Evolutionary conservation across 2,797 vertebrate genomes (phyloP).

Genomic region (Coilia nasus): DNA sequence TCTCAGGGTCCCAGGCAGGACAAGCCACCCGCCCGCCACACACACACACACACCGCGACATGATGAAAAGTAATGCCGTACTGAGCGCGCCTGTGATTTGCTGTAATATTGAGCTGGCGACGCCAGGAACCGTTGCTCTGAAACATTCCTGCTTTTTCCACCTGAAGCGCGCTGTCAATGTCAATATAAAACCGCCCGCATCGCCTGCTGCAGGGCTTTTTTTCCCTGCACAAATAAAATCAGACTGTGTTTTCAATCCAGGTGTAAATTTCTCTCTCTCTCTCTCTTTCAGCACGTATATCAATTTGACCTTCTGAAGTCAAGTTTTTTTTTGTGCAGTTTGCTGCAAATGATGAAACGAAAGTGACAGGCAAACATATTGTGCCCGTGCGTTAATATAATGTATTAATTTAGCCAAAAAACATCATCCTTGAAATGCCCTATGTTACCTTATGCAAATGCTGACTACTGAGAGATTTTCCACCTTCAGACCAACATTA

Average conservation of each 20-base stretch:
- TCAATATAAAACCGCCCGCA: constrained; percentile 16
- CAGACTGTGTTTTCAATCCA: neutral
- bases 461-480: constrained; percentile 17
- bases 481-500: constrained; percentile 36
- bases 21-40: neutral
- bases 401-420: constrained; percentile 10
- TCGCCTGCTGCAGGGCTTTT: constrained; percentile 1
- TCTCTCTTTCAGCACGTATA: neutral
- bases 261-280: neutral
- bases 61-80: constrained; percentile 22
- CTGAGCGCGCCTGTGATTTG: constrained; percentile 35
- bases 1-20: constrained; percentile 28
- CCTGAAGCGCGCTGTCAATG: constrained; percentile 25
- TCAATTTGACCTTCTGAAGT: constrained; percentile 4
- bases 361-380: constrained; percentile 12
- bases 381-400: neutral
- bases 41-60: neutral
- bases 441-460: constrained; percentile 38
- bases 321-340: neutral
- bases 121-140: neutral
- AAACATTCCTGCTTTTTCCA: constrained; percentile 18
- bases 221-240: neutral
- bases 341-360: neutral
- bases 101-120: constrained; percentile 23
- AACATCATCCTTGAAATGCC: constrained; percentile 35